phyloP scores from a whole-genome alignment of 2,797 vertebrate genomes.

The Sebastes taczanowskii region DNA sequence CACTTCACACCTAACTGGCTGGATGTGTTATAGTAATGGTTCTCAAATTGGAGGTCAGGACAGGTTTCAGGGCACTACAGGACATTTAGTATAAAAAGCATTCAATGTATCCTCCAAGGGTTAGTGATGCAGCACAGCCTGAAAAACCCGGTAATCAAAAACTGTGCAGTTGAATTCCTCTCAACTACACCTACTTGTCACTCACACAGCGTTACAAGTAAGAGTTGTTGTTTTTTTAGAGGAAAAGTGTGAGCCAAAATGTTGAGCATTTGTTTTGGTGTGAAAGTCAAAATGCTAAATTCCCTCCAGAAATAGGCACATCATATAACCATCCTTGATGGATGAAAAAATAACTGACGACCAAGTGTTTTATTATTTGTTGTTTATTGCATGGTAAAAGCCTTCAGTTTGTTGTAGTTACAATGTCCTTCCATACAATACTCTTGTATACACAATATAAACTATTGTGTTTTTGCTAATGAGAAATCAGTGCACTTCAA shows the following conservation, averaged over 20 bases:
- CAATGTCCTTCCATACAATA: neutral
- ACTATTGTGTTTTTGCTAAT: neutral
- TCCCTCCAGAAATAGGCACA: neutral
- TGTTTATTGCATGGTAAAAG: neutral
- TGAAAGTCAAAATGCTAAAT: neutral
- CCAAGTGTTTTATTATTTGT: neutral
- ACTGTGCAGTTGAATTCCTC: constrained; percentile 6
- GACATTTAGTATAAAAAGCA: neutral
- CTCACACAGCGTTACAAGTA: constrained; percentile 22
- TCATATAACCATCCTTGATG: neutral
- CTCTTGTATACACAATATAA: no score
- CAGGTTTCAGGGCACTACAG: neutral
- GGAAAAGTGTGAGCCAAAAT: neutral
- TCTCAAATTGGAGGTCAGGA: constrained; percentile 8
- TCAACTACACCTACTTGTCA: constrained; percentile 13
- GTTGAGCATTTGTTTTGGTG: constrained; percentile 2
- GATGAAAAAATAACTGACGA: neutral
- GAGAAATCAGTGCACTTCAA: no score
- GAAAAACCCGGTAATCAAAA: neutral
- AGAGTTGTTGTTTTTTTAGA: neutral
- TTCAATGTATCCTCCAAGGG: neutral
- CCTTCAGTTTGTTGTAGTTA: neutral
- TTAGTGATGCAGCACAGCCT: neutral
- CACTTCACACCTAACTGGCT: constrained; percentile 25
- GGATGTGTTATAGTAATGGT: neutral